These are phyloP conservation scores for Axis porcinus DNA, from an alignment of 2,113 vertebrate genomes.

Conservation along the genomic window DNA sequence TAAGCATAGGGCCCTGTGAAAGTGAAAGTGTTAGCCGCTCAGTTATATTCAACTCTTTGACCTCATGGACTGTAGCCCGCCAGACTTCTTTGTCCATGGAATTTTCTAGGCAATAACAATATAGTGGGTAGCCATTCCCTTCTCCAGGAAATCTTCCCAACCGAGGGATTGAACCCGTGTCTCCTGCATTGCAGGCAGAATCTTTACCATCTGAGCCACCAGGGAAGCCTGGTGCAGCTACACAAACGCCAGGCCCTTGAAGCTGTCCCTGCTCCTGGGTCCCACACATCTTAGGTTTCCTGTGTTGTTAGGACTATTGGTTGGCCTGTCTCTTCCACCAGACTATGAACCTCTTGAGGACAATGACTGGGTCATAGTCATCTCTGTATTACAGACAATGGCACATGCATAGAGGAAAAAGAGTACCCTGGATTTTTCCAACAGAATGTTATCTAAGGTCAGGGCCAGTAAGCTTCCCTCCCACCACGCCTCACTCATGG, in stretches of 20 bases:
- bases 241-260: not conserved
- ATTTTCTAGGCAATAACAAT: not conserved
- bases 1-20: not conserved
- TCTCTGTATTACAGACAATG: not conserved
- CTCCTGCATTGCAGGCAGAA: not conserved
- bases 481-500: rapidly evolving
- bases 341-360: not conserved
- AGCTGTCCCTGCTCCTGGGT: not conserved
- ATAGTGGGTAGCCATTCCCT: not conserved
- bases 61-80: not conserved
- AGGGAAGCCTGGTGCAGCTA: not conserved
- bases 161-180: rapidly evolving
- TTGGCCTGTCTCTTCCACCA: not conserved
- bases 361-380: not conserved
- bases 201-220: not conserved
- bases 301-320: not conserved
- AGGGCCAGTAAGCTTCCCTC: not conserved
- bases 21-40: not conserved
- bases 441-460: not conserved
- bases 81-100: not conserved
- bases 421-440: not conserved
- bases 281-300: not conserved
- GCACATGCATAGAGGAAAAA: not conserved
- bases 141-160: not conserved
- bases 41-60: not conserved